Conservation (phyloP, 2,888 invertebrate species). For the Phorcus lineatus region DNA sequence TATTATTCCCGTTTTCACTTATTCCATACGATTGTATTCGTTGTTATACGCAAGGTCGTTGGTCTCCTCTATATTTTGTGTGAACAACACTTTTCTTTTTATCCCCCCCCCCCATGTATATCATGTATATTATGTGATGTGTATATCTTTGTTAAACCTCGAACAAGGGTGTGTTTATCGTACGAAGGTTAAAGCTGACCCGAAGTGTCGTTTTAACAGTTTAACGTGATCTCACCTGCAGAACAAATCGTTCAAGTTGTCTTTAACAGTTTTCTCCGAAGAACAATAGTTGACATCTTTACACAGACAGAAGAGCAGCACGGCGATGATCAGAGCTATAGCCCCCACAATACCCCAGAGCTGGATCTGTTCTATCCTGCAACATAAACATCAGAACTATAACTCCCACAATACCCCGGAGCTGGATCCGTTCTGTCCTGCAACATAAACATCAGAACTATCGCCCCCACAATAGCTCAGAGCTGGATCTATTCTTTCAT, state of each 20-base stretch:
- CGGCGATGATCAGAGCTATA: slow-evolving; percentile 8
- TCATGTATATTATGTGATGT: no score
- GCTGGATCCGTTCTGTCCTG: slow-evolving; percentile 30
- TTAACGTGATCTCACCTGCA: background rate
- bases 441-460: background rate
- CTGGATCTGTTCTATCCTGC: slow-evolving; percentile 30
- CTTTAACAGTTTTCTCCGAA: slow-evolving; percentile 9
- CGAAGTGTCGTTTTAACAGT: no score
- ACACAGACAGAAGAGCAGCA: slow-evolving; percentile 25
- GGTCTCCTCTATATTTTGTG: no score
- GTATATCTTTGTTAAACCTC: no score
- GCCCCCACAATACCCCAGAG: slow-evolving; percentile 25
- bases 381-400: background rate
- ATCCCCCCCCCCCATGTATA: no score
- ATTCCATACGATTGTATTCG: no score
- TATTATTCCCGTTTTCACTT: no score
- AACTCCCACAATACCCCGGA: slow-evolving; percentile 24
- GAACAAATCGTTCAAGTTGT: background rate
- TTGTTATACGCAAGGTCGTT: no score
- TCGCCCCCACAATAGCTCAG: slow-evolving; percentile 20
- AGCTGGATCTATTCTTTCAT: slow-evolving; percentile 30
- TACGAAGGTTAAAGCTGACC: no score
- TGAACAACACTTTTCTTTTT: no score
- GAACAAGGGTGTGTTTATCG: no score
- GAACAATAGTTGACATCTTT: slow-evolving; percentile 31